phyloP scores from a whole-genome alignment of 2,797 vertebrate genomes.

The Natrix natrix region DNA sequence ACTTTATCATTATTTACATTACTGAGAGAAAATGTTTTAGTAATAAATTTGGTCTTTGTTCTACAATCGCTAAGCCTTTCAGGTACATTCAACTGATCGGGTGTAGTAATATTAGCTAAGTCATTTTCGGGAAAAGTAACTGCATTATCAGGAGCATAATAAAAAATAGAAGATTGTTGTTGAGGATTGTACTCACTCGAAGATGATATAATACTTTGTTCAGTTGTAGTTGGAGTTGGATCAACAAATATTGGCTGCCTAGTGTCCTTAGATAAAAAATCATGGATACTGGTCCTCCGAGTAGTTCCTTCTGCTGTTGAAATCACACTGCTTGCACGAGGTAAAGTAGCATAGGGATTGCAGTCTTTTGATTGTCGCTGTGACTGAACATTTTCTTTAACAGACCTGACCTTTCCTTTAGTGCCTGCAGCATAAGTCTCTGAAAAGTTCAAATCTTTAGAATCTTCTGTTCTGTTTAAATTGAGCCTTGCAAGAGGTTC shows the following conservation, averaged over 20 bases:
- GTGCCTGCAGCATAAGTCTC: conserved; percentile 70
- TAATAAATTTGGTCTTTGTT: conserved; percentile 45
- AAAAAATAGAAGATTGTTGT: conserved; percentile 74
- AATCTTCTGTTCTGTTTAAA: conserved; percentile 84
- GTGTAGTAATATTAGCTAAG: conserved; percentile 17
- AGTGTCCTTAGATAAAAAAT: conserved; percentile 92
- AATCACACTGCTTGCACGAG: conserved; percentile 96
- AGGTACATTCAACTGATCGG: conserved; percentile 15
- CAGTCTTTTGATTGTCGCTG: conserved; percentile 78
- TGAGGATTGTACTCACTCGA: conserved; percentile 92
- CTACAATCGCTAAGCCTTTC: conserved; percentile 53
- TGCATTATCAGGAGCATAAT: conserved; percentile 75
- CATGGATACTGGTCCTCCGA: conserved; percentile 95
- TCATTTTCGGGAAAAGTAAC: conserved; percentile 43
- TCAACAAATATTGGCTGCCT: conserved; percentile 88
- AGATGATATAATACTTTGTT: conserved; percentile 73
- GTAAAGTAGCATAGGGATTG: conserved; percentile 83
- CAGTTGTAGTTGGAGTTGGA: conserved; percentile 70
- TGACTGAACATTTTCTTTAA: conserved; percentile 80
- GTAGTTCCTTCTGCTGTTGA: conserved; percentile 95
- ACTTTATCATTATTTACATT: conserved; percentile 74
- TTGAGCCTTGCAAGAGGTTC: conserved; percentile 72
- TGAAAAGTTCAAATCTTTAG: conserved; percentile 77
- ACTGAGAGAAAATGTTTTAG: conserved; percentile 52
- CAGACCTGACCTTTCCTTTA: conserved; percentile 77